phyloP scores from a whole-genome alignment of 2,888 invertebrate genomes.

The Pocota personata region DNA sequence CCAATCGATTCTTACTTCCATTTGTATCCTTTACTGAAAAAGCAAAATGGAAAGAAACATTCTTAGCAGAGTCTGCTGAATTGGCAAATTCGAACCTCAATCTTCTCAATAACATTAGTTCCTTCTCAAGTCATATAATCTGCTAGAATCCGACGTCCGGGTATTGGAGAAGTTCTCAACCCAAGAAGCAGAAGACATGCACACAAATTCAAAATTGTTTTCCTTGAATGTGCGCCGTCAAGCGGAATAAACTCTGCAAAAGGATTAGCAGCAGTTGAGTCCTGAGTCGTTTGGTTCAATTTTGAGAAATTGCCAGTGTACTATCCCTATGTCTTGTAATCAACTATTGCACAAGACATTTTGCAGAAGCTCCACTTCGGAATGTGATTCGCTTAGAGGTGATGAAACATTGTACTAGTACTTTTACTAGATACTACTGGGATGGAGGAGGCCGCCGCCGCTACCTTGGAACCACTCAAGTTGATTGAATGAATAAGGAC shows the following conservation, averaged over 20 bases:
- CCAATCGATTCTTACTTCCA: background rate
- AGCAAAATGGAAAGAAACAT: background rate
- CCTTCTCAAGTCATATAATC: slow-evolving; percentile 27
- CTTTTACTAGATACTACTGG: background rate
- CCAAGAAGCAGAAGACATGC: background rate
- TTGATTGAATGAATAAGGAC: slow-evolving; percentile 71
- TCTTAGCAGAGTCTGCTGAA: slow-evolving; percentile 5
- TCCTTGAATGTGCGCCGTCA: slow-evolving; percentile 41
- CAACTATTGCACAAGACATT: slow-evolving; percentile 48
- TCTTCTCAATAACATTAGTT: slow-evolving; percentile 19
- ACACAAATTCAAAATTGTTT: slow-evolving; percentile 61
- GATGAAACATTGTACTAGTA: background rate
- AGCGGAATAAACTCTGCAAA: slow-evolving; percentile 60
- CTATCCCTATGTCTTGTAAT: slow-evolving; percentile 34
- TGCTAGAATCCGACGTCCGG: slow-evolving; percentile 16
- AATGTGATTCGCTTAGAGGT: slow-evolving; percentile 48
- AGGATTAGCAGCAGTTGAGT: slow-evolving; percentile 55
- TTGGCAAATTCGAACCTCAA: slow-evolving; percentile 31
- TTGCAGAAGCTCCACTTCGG: slow-evolving; percentile 1
- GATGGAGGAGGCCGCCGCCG: background rate
- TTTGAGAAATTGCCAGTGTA: slow-evolving; percentile 51
- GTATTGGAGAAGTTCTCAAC: background rate
- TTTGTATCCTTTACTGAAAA: background rate
- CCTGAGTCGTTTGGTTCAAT: slow-evolving; percentile 38
- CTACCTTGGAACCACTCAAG: slow-evolving; percentile 70